A percentile compares a stretch with the other conserved stretches of the same genome.
Conservation (phyloP, 2,888 invertebrate genomes). For the Pyrrhosoma nymphula region DNA sequence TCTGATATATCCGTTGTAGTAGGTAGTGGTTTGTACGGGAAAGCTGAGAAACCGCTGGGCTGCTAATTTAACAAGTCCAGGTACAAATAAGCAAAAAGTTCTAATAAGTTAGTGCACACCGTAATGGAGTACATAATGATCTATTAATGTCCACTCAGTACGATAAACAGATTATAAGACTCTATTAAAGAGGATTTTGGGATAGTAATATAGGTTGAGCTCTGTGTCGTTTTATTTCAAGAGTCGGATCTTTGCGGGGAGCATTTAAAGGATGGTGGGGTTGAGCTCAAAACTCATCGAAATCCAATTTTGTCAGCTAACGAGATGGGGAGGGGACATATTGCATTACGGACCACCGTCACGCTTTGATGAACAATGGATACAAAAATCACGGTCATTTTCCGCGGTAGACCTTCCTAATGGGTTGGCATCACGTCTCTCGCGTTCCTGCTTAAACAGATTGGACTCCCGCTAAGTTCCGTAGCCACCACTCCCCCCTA, state of each 20-base stretch:
- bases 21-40: too few species aligned
- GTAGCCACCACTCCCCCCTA: not conserved
- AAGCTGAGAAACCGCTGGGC: too few species aligned
- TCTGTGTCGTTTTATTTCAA: not conserved
- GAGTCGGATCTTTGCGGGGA: not conserved
- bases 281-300: not conserved
- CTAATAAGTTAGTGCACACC: too few species aligned
- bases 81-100: too few species aligned
- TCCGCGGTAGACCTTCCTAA: not conserved
- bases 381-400: slow-evolving; percentile 21
- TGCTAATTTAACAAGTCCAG: too few species aligned
- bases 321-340: not conserved
- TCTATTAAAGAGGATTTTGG: too few species aligned
- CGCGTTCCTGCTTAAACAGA: not conserved
- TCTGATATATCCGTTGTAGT: too few species aligned
- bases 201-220: not conserved
- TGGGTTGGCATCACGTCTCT: not conserved
- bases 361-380: not conserved
- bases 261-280: not conserved
- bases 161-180: too few species aligned
- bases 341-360: not conserved
- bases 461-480: not conserved
- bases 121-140: too few species aligned
- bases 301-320: not conserved
- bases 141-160: too few species aligned